Evolutionary conservation across 2,113 vertebrate genomes (phyloP), one percentile per base, ranked within the genome.

Genomic region (Silurus glanis): DNA sequence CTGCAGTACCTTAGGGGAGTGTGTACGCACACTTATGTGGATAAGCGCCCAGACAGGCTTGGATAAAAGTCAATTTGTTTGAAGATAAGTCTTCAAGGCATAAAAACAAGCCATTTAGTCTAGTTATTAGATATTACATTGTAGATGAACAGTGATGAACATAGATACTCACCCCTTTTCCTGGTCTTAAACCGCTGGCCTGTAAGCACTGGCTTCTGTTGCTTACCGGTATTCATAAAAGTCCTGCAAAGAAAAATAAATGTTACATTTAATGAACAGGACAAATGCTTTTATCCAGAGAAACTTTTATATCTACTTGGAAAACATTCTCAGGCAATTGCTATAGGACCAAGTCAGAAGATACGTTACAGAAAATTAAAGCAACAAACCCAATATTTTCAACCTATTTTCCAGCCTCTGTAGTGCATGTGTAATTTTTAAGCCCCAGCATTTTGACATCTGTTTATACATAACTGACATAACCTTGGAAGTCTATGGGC

Each of bases 111-210:
- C 49, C 19, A 79, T 79, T 28, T 58, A 58, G 8, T 79, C 25
- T 9, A 5, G 0, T 14, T 78, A 9, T 25, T 37, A 9, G 1
- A 19, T 58, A 56, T 17, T 25, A 59, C 76, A 80, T 5, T 45
- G 4, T 5, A 59, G 4, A 21, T 80, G 14, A 14, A 78, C 12
- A 56, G 23, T 49, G 64, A 13, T 17, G 7, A 66, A 64, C 25
- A 28, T 74, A 55, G 21, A 49, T 13, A 91, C 96, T 88, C 94
- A 98, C 97, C 97, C 97, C 97, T 97, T 95, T 98, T 98, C 93
- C 97, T 96, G 95, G 97, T 98, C 96, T 98, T 98, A 95, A 97
- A 98, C 95, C 97, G 91, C 94, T 98, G 97, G 95, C 97, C 97
- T 95, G 97, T 98, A 93, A 98, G 97, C 95, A 97, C 96, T 89